Evolutionary conservation across 64 coral and sea anemone genomes (phyloP), one percentile per base, ranked within the genome.

Genomic region (Stylophora pistillata): DNA sequence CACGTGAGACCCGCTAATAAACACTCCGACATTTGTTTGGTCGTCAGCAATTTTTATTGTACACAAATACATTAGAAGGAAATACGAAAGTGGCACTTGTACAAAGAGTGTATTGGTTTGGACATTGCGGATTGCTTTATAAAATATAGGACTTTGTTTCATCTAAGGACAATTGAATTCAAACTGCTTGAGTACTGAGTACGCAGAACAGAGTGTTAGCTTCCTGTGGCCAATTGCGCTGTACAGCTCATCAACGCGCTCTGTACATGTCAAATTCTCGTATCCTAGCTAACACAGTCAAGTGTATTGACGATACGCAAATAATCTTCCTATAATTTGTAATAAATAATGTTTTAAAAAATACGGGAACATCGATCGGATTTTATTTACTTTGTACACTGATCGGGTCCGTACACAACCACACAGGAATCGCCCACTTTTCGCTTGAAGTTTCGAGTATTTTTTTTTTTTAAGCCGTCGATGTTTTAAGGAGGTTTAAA

Each of bases 271-370:
- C 52, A 52, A n/a, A 84, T 78, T 69, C 66, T 70, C 80, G 61
- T 59, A 69, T 69, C 80, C 13, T 70, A 30, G 21, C 52, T 15
- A 84, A 84, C 62, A 84, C 34, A 41, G 34, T 52, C 20, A 65
- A 70, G 80, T 68, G 21, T 21, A 54, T 33, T 10, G 20, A 63
- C 6, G 80, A 84, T 84, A 62, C 80, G 80, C 62, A n/a, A 84
- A 84, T 84, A 84, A 84, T 84, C 80, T 84, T 84, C 80, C 80
- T 84, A 84, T 84, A 84, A 84, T 84, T 84, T 84, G 62, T 64
- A 84, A 84, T 84, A 84, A 84, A 84, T 84, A 84, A 84, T 84
- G 80, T 84, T n/a, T 84, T 84, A 84, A 84, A 84, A 84, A 84
- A 41, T 76, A 76, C 80, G 34, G 80, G 62, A 68, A 84, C 80